Conservation (phyloP, 64 coral and sea anemone genomes). For the Pocillopora verrucosa region DNA sequence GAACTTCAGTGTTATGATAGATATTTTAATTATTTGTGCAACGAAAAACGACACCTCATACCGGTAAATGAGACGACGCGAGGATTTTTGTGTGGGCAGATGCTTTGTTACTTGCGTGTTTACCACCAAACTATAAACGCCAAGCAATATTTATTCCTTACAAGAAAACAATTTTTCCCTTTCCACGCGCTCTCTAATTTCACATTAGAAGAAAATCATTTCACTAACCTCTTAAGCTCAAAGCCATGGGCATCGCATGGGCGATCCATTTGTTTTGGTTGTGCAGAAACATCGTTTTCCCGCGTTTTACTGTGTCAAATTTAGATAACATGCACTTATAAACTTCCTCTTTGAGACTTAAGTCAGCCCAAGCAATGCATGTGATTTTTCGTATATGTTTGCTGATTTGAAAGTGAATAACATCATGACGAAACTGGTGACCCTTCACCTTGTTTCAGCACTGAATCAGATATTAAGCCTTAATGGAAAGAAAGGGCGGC, state of each 20-base stretch:
- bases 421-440: constrained; percentile 3
- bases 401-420: constrained; percentile 23
- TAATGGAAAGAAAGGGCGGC: neutral
- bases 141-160: too few relatives aligned
- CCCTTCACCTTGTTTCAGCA: constrained; percentile 22
- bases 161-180: neutral
- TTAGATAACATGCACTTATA: neutral
- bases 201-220: neutral
- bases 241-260: neutral
- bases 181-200: neutral
- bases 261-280: neutral
- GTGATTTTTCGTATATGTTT: neutral
- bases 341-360: neutral
- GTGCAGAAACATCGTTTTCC: neutral
- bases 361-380: neutral
- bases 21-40: too few relatives aligned
- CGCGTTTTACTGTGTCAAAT: neutral
- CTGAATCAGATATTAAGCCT: neutral
- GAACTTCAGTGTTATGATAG: too few relatives aligned
- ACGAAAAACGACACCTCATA: too few relatives aligned
- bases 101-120: too few relatives aligned
- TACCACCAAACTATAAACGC: too few relatives aligned
- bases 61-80: too few relatives aligned
- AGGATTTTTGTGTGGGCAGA: too few relatives aligned
- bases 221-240: constrained; percentile 4